Evolutionary conservation across 2,113 vertebrate genomes (phyloP), one percentile per base, ranked within the genome.

Genomic region (Felis chaus): DNA sequence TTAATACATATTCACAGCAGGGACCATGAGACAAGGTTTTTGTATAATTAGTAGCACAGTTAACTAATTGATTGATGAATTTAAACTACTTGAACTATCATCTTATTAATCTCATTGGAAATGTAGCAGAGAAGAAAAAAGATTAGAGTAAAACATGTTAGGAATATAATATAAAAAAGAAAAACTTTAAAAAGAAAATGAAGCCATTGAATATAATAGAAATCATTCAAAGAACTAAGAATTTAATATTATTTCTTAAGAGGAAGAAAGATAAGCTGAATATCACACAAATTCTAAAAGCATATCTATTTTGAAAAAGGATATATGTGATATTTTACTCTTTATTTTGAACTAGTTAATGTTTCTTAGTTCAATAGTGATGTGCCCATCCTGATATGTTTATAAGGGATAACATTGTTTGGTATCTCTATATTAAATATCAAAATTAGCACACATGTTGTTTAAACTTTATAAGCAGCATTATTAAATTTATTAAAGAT

Each of bases 61-160:
- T 97, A 93, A 96, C 73, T 86, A 92, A 91, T 79, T 13, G 83
- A 45, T 79, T 95, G 55, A 89, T 93, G 90, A 94, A 95, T 79
- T 96, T 95, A 57, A 96, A 79, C 63, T 89, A 91, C 76, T 93
- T 89, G 71, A 94, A 91, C 27, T 55, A 87, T 93, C 45, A 73
- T 57, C 89, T 96, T 96, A 93, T 93, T 55, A 88, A 90, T 91
- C 81, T 89, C 71, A 78, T 65, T 96, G 53, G 41, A 89, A 96
- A 96, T 83, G 66, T 87, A 96, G 16, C 15, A 87, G 7, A 92
- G 45, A 27, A 91, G 13, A 53, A 91, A 91, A 88, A 88, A 93
- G 85, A 84, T 18, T 71, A 57, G 12, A 68, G 12, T 93, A 48
- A 81, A 89, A 50, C 14, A 80, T 89, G 50, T 29, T 87, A 66